Conservation (phyloP, 2,797 vertebrate species). For the Lateolabrax maculatus region DNA sequence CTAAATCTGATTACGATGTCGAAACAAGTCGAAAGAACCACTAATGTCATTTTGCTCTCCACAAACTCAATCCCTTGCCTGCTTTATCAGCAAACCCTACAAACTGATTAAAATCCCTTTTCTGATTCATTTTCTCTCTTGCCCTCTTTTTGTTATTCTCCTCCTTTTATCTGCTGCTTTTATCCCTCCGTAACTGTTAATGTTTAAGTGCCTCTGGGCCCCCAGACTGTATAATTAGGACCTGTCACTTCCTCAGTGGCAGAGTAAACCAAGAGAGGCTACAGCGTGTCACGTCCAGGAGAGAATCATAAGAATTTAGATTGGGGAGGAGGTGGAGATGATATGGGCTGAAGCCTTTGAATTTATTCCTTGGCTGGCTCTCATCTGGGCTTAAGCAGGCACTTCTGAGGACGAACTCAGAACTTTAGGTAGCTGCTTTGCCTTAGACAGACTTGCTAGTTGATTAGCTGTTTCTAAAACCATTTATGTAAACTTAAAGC, state of each 20-base stretch:
- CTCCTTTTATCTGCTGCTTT: slow-evolving; percentile 66
- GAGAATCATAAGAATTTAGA: slow-evolving; percentile 67
- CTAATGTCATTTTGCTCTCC: slow-evolving; percentile 45
- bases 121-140: slow-evolving; percentile 58
- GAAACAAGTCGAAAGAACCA: slow-evolving; percentile 55
- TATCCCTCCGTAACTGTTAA: slow-evolving; percentile 71
- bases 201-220: slow-evolving; percentile 69
- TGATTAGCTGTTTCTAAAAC: slow-evolving; percentile 76
- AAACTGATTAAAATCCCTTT: slow-evolving; percentile 37
- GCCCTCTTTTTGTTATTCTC: slow-evolving; percentile 23
- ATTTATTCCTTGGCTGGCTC: slow-evolving; percentile 61
- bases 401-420: slow-evolving; percentile 67
- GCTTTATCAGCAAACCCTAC: slow-evolving; percentile 51
- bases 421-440: slow-evolving; percentile 52
- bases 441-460: slow-evolving; percentile 48
- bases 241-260: slow-evolving; percentile 70
- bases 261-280: slow-evolving; percentile 66
- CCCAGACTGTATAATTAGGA: slow-evolving; percentile 76
- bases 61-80: slow-evolving; percentile 38
- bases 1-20: slow-evolving; percentile 68
- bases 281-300: slow-evolving; percentile 55
- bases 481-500: slow-evolving; percentile 70
- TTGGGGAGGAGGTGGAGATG: slow-evolving; percentile 55
- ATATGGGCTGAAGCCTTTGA: slow-evolving; percentile 66
- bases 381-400: slow-evolving; percentile 60